Conservation (phyloP, 35 echinoderm and acorn worm species). For the Ptychodera flava region DNA sequence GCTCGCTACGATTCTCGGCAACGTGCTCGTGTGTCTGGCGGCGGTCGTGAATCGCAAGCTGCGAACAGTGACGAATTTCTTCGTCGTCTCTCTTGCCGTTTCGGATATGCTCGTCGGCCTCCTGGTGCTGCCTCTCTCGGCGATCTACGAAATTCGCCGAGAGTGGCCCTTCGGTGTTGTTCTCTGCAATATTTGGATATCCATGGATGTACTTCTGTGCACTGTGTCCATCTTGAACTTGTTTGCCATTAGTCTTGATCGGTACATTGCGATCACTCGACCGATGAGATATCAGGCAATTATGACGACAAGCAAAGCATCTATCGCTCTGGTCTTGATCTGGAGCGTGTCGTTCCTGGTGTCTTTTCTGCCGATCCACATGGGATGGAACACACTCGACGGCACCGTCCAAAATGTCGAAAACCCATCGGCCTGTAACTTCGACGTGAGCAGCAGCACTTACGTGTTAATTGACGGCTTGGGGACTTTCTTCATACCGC, state of each 20-base stretch:
- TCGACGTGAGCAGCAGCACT: neutral
- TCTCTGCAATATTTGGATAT: neutral
- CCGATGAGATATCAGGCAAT: neutral
- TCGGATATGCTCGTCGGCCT: neutral
- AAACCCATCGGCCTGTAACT: neutral
- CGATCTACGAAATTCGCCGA: neutral
- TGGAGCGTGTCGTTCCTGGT: neutral
- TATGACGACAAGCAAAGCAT: neutral
- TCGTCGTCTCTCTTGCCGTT: neutral
- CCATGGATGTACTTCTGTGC: neutral
- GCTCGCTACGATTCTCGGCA: neutral
- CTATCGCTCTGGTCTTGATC: neutral
- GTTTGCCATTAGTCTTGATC: neutral
- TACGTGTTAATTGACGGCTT: neutral
- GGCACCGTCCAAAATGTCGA: neutral
- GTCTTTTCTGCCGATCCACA: neutral
- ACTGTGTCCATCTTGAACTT: neutral
- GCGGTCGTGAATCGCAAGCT: neutral
- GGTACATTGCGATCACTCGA: neutral
- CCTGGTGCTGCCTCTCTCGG: neutral
- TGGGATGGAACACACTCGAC: neutral
- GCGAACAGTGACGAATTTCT: neutral
- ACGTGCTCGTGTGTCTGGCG: neutral
- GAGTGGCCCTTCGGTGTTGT: neutral
- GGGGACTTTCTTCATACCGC: neutral